phyloP scores from a whole-genome alignment of 1,140 invertebrate genomes.

The Aphidius ervi region DNA sequence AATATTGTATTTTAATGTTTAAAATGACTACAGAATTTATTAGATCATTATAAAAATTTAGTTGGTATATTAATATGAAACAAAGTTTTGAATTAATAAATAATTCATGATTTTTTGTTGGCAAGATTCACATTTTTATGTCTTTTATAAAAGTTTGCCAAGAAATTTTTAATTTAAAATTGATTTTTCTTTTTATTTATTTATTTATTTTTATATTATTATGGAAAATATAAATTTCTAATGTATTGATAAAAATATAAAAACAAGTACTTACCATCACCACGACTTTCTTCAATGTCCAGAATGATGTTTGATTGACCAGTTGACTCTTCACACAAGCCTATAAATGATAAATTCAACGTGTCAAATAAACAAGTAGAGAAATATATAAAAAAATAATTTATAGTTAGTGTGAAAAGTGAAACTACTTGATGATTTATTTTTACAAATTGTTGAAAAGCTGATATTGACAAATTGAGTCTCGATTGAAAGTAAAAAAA shows the following conservation, averaged over 20 bases:
- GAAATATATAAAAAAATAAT: background rate
- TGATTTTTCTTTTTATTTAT: no score
- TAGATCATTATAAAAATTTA: no score
- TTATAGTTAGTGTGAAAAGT: background rate
- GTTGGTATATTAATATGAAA: no score
- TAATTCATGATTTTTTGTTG: no score
- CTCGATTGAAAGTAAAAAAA: no score
- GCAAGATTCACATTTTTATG: no score
- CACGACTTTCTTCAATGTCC: constrained; percentile 83
- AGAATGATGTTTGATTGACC: constrained; percentile 83
- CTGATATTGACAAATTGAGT: background rate
- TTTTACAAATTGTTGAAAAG: background rate
- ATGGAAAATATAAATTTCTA: background rate
- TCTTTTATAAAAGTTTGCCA: no score
- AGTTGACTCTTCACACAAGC: constrained; percentile 76
- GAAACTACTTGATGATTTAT: background rate
- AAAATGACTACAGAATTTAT: no score
- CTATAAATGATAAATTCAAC: constrained; percentile 53
- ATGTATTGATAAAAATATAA: constrained; percentile 1
- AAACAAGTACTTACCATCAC: constrained; percentile 65
- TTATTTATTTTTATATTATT: no score
- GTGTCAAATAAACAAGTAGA: background rate
- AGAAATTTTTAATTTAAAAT: no score
- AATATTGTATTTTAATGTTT: no score
- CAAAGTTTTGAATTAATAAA: no score